Base-by-base conservation (phyloP, 2,113 vertebrate genomes). In the Struthio camelus region DNA sequence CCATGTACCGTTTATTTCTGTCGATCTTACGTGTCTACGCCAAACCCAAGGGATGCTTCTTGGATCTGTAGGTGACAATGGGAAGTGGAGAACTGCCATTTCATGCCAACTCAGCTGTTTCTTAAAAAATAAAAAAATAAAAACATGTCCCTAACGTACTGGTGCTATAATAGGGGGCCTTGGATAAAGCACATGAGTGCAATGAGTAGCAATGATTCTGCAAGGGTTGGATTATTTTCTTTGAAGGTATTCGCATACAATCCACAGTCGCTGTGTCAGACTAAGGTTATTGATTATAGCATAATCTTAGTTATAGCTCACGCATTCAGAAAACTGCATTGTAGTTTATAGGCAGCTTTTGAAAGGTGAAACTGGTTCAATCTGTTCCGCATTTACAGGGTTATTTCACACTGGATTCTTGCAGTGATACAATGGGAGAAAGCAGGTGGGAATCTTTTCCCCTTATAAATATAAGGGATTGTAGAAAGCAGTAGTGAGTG, bases 361-460 rank as follows among this genome's bases (percentile, higher is more conserved):
- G 48, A 24, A 50, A 48, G 62, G 58, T 77, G 15, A 44, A 65
- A 82, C 27, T 61, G 15, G 46, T 78, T 67, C 13, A 69, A 44
- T 75, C 11, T 93, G 15, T 53, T 78, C 48, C 54, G 48, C 19
- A 15, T 34, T 61, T 6, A 18, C n/a, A 24, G 1, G 46, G 58
- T 56, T 85, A 24, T 51, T 51, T 85, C 50, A 28, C 23, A 22
- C 6, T 2, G 4, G 1, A 4, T 46, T 61, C 61, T 76, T 91
- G 42, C 30, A 58, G 6, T 53, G 67, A 2, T 61, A 15, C 5
- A 40, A 10, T 20, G 62, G 85, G 53, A 95, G 30, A 27, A 91
- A 73, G 28, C 0, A 10, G 10, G 48, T 34, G 75, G 71, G 58
- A 40, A 18, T 0, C 0, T 73, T 64, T 66, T 79, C 13, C 75